Evolutionary conservation across 2,888 invertebrate genomes (phyloP).

Genomic region (Rhagonycha lutea): DNA sequence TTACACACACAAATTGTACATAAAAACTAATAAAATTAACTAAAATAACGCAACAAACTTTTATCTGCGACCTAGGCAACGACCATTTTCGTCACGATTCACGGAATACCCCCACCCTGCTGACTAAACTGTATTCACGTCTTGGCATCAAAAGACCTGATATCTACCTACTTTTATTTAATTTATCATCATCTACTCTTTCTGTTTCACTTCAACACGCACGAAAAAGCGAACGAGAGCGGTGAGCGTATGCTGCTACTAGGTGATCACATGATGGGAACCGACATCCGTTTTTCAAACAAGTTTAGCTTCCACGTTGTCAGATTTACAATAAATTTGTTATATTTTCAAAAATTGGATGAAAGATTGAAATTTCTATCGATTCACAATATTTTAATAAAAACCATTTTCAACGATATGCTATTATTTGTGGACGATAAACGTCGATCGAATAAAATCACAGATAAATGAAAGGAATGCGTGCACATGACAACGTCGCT

Average conservation of each 20-base stretch:
- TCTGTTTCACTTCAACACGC: slow-evolving; percentile 4
- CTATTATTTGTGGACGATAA: neutral
- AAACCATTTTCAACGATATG: neutral
- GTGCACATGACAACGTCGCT: slow-evolving; percentile 68
- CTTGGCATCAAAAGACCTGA: slow-evolving; percentile 68
- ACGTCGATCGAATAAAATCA: neutral
- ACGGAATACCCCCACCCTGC: slow-evolving; percentile 57
- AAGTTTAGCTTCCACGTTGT: slow-evolving; percentile 68
- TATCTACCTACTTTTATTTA: slow-evolving; percentile 47
- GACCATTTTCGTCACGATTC: slow-evolving; percentile 59
- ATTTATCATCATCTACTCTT: neutral
- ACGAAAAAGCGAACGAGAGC: slow-evolving; percentile 35
- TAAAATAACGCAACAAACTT: slow-evolving; percentile 47
- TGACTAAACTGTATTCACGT: slow-evolving; percentile 68
- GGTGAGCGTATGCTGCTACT: slow-evolving; percentile 55
- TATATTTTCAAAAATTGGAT: neutral
- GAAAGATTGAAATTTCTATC: neutral
- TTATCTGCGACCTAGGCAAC: slow-evolving; percentile 61
- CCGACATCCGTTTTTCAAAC: slow-evolving; percentile 76
- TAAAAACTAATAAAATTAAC: slow-evolving; percentile 44
- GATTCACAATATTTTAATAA: neutral
- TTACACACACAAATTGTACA: slow-evolving; percentile 33
- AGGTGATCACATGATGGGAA: slow-evolving; percentile 51
- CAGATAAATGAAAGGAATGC: slow-evolving; percentile 51
- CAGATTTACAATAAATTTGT: slow-evolving; percentile 45